phyloP scores from a whole-genome alignment of 1,140 invertebrate species.

The Zaprionus camerounensis region DNA sequence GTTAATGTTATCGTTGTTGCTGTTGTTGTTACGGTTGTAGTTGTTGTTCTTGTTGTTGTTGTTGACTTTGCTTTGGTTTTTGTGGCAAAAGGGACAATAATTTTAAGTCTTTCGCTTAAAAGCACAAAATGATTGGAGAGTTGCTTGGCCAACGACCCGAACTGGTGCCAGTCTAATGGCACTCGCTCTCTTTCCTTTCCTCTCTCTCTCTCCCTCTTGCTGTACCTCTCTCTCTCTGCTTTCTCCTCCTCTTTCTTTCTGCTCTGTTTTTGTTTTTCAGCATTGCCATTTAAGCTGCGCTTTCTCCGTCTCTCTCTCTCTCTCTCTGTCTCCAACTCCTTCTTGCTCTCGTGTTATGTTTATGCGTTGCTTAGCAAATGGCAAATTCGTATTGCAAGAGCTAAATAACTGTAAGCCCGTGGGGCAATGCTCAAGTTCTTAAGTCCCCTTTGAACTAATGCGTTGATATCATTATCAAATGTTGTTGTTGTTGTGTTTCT shows the following conservation, averaged over 20 bases:
- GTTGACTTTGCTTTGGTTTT: constrained; percentile 24
- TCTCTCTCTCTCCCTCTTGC: constrained; percentile 12
- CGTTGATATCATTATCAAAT: constrained; percentile 76
- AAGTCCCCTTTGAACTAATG: constrained; percentile 64
- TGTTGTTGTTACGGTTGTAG: constrained; percentile 6
- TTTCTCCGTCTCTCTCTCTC: constrained; percentile 4
- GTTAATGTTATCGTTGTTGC: constrained; percentile 60
- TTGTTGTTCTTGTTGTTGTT: constrained; percentile 5
- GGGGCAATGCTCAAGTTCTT: constrained; percentile 45
- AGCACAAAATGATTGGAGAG: constrained; percentile 70
- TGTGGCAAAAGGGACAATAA: constrained; percentile 67
- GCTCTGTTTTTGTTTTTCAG: constrained; percentile 17
- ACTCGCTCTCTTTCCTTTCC: constrained; percentile 12
- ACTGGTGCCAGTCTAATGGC: constrained; percentile 56
- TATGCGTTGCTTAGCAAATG: constrained; percentile 51
- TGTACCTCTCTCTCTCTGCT: constrained; percentile 2
- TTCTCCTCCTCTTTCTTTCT: constrained; percentile 8
- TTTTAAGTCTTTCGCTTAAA: constrained; percentile 71
- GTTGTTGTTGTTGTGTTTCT: background rate
- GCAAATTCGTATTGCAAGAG: constrained; percentile 53
- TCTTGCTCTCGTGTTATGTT: constrained; percentile 18
- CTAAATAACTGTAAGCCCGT: constrained; percentile 60
- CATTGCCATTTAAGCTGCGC: constrained; percentile 43
- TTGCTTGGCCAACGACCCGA: constrained; percentile 39
- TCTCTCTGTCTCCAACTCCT: constrained; percentile 3